Base-by-base conservation (phyloP, 1,140 invertebrate species). In the Tachypleus tridentatus region DNA sequence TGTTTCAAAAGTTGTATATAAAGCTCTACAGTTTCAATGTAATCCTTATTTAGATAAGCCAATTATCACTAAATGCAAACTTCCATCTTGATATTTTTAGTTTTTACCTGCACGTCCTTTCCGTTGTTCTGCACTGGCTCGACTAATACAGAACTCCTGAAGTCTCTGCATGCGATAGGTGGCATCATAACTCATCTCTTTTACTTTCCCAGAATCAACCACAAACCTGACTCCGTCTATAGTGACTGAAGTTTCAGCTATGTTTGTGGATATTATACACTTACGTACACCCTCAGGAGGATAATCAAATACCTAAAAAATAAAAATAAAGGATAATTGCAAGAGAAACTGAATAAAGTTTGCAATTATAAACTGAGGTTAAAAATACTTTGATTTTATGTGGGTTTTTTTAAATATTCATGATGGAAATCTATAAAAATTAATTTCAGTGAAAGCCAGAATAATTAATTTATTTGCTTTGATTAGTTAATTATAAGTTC, bases 221-320 rank as follows among this genome's bases (percentile, higher is more conserved):
- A 99, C 96, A 81, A 99, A 99, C 74, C 96, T 80, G 66, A 99
- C 90, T 4, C 96, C 97, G 79, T 99, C 97, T 65, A 99, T 98
- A 0, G 97, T 99, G 4, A 99, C 87, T 4, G 95, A 98, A 1
- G 97, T 99, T 81, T 99, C 97, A 0, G 97, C 96, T 64, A 99
- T 98, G 74, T 99, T 99, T n/a, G 97, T 99, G 2, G 94, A 93
- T 3, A 99, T 85, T 67, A 99, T 95, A 75, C 96, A 98, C 79
- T 99, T 99, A 67, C 97, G 80, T 3, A 94, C 82, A 49, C 93
- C 91, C 66, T 94, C 89, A 29, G 94, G 95, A n/a, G 94, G 83
- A 76, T 94, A 91, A 73, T 97, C 93, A 77, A 99, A 99, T 5
- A 97, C 91, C 87, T 89, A 67, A 49, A 59, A 53, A 76, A 78